Evolutionary conservation across 1,140 invertebrate genomes (phyloP).

Genomic region (Rhyacophila brunnea): DNA sequence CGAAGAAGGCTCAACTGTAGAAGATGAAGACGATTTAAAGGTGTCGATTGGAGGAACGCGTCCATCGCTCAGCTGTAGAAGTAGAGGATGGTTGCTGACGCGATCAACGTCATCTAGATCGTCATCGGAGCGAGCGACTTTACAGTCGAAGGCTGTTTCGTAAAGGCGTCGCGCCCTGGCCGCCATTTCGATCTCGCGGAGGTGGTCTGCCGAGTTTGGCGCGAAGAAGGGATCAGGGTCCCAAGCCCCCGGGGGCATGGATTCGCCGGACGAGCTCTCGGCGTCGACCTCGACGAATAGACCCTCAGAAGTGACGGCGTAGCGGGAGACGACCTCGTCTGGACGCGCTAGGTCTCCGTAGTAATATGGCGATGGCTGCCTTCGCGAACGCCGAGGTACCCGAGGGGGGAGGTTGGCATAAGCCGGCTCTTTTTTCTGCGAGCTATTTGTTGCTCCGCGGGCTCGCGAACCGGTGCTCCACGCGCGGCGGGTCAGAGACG

Average conservation of each 20-base stretch:
- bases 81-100: constrained; percentile 76
- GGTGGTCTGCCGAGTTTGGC: constrained; percentile 60
- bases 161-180: constrained; percentile 70
- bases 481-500: constrained; percentile 18
- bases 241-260: constrained; percentile 65
- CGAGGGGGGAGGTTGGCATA: constrained; percentile 47
- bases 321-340: constrained; percentile 65
- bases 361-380: constrained; percentile 76
- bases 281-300: constrained; percentile 50
- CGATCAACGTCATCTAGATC: constrained; percentile 78
- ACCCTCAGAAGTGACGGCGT: constrained; percentile 66
- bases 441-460: constrained; percentile 3
- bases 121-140: constrained; percentile 77
- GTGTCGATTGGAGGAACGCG: constrained; percentile 40
- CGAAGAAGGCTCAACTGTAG: constrained; percentile 50
- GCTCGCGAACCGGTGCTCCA: constrained; percentile 15
- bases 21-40: constrained; percentile 44
- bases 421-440: constrained; percentile 34
- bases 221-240: constrained; percentile 64
- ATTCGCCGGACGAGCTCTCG: constrained; percentile 47
- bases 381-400: constrained; percentile 48
- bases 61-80: constrained; percentile 58
- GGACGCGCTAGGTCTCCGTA: constrained; percentile 66
- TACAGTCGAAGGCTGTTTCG: constrained; percentile 87
- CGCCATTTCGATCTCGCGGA: constrained; percentile 63